Base-by-base conservation (phyloP, 2,113 vertebrate species). In the Apeltes quadracus region DNA sequence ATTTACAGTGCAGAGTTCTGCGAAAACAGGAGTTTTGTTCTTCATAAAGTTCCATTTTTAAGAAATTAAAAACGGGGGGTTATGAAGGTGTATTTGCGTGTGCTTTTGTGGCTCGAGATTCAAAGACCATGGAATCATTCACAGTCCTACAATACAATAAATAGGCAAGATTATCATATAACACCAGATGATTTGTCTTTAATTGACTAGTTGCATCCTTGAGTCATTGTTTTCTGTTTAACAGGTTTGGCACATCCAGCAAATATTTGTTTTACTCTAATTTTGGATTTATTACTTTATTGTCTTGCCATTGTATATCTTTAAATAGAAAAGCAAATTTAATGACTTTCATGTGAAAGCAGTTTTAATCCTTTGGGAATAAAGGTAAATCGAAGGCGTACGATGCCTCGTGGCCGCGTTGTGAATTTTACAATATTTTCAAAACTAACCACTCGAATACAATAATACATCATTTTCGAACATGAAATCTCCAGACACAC, bases 21-120 rank as follows among this genome's bases (percentile, higher is more conserved):
- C 78, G 81, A 72, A 83, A 71, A 87, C 76, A 74, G 77, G 80
- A 88, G 76, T 78, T 82, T 84, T 94, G 93, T 94, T 94, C 94
- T 93, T 94, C 95, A 94, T 95, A 85, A 94, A 94, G 94, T 94
- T 90, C 14, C 50, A 73, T 88, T 94, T 78, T 72, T 87, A 84
- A 63, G 79, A 90, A 91, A 89, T 88, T 78, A 90, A 93, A 94
- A 93, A 95, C 94, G 12, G 90, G 89, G 77, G 46, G 1, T 93
- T 94, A 95, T 95, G 95, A 96, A 95, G 95, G 95, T 36, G 81
- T 89, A 82, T 90, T 80, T 85, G 64, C 83, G 64, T 91, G 87
- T 91, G 89, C 88, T 87, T 88, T 78, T 89, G 88, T 88, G 70
- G 72, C 85, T 75, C 65, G 39, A 84, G 76, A 80, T 87, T 81